Percentiles rank a stretch among this genome's conserved stretches.
Evolutionary conservation across 2,888 invertebrate species (phyloP).

Genomic region (Apodemia hepburni): DNA sequence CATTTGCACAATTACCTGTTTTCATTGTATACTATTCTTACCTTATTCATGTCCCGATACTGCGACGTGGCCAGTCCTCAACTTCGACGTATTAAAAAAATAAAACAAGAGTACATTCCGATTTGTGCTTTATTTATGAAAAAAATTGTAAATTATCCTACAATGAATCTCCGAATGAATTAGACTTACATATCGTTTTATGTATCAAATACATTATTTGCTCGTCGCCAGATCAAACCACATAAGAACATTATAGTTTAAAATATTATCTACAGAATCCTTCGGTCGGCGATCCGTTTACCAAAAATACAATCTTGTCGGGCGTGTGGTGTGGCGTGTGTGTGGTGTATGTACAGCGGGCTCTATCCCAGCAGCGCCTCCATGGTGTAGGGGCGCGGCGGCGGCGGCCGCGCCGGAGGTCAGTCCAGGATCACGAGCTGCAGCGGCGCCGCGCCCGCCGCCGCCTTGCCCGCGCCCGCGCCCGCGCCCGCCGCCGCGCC

Average conservation of each 20-base stretch:
- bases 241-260: slow-evolving; percentile 78
- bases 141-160: slow-evolving; percentile 85
- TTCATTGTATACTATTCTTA: too few species aligned
- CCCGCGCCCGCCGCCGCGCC: slow-evolving; percentile 39
- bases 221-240: slow-evolving; percentile 79
- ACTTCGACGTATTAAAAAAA: slow-evolving; percentile 47
- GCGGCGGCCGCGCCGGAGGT: slow-evolving; percentile 58
- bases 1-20: too few species aligned
- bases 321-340: slow-evolving; percentile 19
- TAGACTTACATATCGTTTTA: slow-evolving; percentile 80
- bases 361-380: slow-evolving; percentile 82
- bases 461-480: slow-evolving; percentile 41
- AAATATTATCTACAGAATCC: slow-evolving; percentile 80
- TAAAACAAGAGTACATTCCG: slow-evolving; percentile 55
- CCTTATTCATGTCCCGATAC: too few species aligned
- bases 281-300: slow-evolving; percentile 75
- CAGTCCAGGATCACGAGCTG: too few species aligned
- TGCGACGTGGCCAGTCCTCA: background rate
- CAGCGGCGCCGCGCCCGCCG: slow-evolving; percentile 44
- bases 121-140: slow-evolving; percentile 84
- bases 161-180: slow-evolving; percentile 81
- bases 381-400: slow-evolving; percentile 83
- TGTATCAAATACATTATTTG: slow-evolving; percentile 79
- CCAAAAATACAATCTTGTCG: slow-evolving; percentile 70
- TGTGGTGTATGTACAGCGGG: slow-evolving; percentile 21